Evolutionary conservation across 2,797 vertebrate species (phyloP).

Genomic region (Acrossocheilus fasciatus): DNA sequence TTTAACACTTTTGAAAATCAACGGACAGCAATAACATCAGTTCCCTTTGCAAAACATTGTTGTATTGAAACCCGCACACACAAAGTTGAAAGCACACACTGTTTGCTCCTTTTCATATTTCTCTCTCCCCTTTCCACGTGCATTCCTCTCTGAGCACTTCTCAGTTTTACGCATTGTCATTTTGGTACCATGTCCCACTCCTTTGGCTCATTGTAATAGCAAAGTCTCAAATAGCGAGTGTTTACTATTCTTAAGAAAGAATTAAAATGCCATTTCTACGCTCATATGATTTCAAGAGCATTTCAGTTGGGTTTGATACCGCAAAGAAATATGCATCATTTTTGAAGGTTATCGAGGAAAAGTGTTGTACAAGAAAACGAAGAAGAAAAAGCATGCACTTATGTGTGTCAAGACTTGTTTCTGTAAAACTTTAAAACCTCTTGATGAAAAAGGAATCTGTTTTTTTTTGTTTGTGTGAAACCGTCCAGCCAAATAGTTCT

Average conservation of each 20-base stretch:
- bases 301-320: neutral
- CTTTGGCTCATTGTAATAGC: constrained; percentile 25
- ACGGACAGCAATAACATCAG: constrained; percentile 22
- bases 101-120: constrained; percentile 27
- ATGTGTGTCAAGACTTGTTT: constrained; percentile 8
- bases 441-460: neutral
- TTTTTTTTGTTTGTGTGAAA: neutral
- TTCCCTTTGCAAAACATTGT: constrained; percentile 14
- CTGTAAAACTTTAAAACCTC: constrained; percentile 20
- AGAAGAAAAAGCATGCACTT: neutral
- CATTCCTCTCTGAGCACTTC: constrained; percentile 6
- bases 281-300: neutral
- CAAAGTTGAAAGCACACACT: constrained; percentile 43
- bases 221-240: constrained; percentile 6
- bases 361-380: neutral
- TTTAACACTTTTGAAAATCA: constrained; percentile 22
- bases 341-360: constrained; percentile 18
- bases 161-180: constrained; percentile 19
- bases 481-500: neutral
- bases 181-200: constrained; percentile 2
- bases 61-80: neutral
- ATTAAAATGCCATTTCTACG: neutral
- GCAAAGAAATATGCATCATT: neutral
- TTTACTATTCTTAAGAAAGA: neutral
- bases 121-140: constrained; percentile 10